phyloP scores from a whole-genome alignment of 1,140 invertebrate genomes.

The Calosoma granatense region DNA sequence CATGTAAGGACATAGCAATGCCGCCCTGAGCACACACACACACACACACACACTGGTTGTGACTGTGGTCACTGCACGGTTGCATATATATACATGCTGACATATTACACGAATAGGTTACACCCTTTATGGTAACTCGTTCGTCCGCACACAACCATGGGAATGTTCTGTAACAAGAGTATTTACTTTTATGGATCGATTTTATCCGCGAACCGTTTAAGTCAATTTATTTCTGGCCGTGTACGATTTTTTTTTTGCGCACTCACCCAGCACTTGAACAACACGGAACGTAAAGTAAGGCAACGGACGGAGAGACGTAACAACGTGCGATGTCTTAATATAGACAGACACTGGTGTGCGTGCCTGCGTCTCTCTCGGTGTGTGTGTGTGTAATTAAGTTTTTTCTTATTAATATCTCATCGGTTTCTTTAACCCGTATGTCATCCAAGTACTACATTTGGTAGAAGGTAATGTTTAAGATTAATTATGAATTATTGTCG shows the following conservation, averaged over 20 bases:
- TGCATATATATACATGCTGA: not conserved
- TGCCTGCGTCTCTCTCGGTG: not conserved
- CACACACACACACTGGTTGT: too few species aligned
- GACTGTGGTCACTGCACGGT: not conserved
- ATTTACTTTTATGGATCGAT: not conserved
- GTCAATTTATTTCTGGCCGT: not conserved
- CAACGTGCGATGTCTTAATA: not conserved
- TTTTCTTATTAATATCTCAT: too few species aligned
- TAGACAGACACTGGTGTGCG: conserved; percentile 12
- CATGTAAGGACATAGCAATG: conserved; percentile 4
- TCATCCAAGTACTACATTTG: too few species aligned
- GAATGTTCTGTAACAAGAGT: not conserved
- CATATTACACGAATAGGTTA: conserved; percentile 3
- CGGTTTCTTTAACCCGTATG: too few species aligned
- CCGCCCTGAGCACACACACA: too few species aligned
- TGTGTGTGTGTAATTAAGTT: too few species aligned
- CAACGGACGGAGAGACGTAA: too few species aligned
- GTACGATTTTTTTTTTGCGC: not conserved
- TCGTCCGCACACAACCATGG: conserved; percentile 5
- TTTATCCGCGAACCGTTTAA: not conserved
- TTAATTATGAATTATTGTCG: too few species aligned
- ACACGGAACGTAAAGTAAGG: not conserved
- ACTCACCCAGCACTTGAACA: not conserved
- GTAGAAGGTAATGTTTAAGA: too few species aligned
- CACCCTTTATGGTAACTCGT: conserved; percentile 7